Evolutionary conservation across 2,113 vertebrate species (phyloP).

Genomic region (Leptobrachium leishanense): DNA sequence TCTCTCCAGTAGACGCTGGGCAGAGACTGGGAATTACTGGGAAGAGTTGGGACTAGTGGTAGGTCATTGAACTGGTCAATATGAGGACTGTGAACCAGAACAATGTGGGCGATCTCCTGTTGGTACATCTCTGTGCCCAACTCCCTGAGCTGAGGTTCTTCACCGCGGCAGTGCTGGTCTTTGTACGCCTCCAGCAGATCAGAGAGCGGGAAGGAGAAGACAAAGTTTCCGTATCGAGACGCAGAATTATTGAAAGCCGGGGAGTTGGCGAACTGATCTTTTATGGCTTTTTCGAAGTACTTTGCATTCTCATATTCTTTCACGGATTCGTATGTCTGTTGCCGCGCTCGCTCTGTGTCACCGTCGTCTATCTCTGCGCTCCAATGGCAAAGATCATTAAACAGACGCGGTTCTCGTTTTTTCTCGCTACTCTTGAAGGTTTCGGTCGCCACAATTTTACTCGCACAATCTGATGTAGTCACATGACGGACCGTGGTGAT

Average conservation of each 20-base stretch:
- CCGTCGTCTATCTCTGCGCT: not conserved
- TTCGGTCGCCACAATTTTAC: not conserved
- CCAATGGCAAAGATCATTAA: constrained; percentile 2
- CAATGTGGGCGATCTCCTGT: no score
- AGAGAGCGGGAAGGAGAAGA: not conserved
- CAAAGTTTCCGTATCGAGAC: constrained; percentile 14
- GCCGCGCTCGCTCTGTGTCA: not conserved
- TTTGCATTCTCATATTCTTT: no score
- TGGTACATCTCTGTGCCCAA: no score
- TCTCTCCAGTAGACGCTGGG: no score
- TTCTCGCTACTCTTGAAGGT: not conserved
- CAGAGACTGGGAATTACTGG: no score
- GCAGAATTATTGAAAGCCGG: no score
- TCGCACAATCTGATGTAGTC: not conserved
- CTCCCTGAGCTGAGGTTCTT: not conserved
- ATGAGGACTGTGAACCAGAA: no score
- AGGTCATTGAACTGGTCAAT: no score
- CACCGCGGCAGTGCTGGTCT: not conserved
- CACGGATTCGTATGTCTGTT: not conserved
- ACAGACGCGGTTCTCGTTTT: not conserved
- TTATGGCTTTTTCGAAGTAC: not conserved
- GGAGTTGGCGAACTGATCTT: no score
- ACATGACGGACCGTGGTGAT: not conserved
- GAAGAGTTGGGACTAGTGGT: no score
- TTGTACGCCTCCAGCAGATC: not conserved